Evolutionary conservation across 2,888 invertebrate genomes (phyloP).

Genomic region (Drosophila pullipes): DNA sequence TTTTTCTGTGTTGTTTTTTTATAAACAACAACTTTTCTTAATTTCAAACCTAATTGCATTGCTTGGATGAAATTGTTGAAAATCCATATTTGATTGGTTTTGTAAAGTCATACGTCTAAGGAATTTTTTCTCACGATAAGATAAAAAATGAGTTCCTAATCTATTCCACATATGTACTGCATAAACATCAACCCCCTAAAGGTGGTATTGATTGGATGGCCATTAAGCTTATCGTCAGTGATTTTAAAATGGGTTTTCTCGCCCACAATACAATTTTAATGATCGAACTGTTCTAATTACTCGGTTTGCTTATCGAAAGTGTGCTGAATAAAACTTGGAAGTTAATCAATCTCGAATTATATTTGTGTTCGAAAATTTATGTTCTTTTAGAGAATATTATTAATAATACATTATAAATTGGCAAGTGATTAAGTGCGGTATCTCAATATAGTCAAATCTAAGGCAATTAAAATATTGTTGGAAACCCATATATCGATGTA

Average conservation of each 20-base stretch:
- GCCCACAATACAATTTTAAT: background rate
- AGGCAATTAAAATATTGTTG: background rate
- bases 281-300: slow-evolving; percentile 3
- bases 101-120: slow-evolving; percentile 4
- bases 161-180: background rate
- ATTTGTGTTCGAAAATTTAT: background rate
- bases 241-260: slow-evolving; percentile 16
- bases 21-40: background rate
- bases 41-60: too few species aligned
- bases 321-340: background rate
- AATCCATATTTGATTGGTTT: background rate
- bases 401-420: background rate
- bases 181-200: slow-evolving; percentile 4
- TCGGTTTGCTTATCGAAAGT: slow-evolving; percentile 1
- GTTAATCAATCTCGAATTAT: background rate
- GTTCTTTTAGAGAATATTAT: background rate
- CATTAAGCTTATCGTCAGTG: slow-evolving; percentile 1
- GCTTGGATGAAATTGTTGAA: background rate
- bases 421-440: background rate
- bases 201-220: slow-evolving; percentile 6
- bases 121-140: slow-evolving; percentile 19
- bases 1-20: too few species aligned
- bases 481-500: background rate
- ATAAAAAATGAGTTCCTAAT: slow-evolving; percentile 5
- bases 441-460: background rate